Evolutionary conservation across 2,797 vertebrate genomes (phyloP).

Genomic region (Eupleurogrammus muticus): DNA sequence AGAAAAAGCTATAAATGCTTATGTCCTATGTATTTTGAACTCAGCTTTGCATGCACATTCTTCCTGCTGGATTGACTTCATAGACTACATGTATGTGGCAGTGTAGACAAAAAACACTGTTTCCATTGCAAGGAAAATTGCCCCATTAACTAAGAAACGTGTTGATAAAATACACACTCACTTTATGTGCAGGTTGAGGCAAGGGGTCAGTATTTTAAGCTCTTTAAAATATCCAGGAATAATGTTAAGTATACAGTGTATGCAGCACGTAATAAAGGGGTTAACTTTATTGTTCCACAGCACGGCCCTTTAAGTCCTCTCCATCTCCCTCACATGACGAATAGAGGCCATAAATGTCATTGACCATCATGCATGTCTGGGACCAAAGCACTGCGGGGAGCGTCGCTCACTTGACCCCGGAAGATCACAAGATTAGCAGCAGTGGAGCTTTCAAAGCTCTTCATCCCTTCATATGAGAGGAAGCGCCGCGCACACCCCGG

Average conservation of each 20-base stretch:
- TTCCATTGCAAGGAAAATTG: no score
- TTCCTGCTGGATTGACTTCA: not conserved
- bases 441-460: constrained; percentile 29
- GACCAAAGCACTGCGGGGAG: constrained; percentile 19
- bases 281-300: no score
- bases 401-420: constrained; percentile 26
- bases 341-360: constrained; percentile 11
- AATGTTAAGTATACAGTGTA: not conserved
- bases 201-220: not conserved
- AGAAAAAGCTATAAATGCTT: not conserved
- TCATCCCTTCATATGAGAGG: constrained; percentile 36
- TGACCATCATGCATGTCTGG: constrained; percentile 11
- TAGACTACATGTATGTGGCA: no score
- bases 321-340: constrained; percentile 6
- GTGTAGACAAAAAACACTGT: no score
- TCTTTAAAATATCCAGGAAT: not conserved
- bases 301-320: not conserved
- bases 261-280: not conserved
- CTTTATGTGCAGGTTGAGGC: no score
- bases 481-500: constrained; percentile 34
- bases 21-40: not conserved
- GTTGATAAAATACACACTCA: no score
- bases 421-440: constrained; percentile 39
- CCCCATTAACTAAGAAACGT: no score
- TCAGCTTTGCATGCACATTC: not conserved